A percentile compares a stretch with the other conserved stretches of the same genome.
phyloP scores from a whole-genome alignment of 1,140 invertebrate species.

The Ladona fulva region DNA sequence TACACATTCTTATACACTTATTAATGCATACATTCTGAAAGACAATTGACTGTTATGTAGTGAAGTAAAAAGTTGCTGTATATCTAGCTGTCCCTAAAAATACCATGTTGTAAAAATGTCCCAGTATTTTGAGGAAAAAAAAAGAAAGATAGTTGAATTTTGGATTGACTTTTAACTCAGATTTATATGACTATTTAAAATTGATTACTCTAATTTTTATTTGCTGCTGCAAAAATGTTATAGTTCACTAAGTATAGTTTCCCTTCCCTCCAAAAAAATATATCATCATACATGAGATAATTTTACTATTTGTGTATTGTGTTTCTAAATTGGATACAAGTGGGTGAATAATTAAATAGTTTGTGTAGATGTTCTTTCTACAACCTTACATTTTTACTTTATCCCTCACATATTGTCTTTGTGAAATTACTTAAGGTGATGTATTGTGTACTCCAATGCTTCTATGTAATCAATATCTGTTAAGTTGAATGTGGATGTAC shows the following conservation, averaged over 20 bases:
- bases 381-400: neutral
- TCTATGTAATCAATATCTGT: neutral
- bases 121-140: constrained; percentile 8
- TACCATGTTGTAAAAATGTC: neutral
- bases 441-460: neutral
- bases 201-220: constrained; percentile 1
- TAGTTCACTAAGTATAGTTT: neutral
- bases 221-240: neutral
- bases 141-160: neutral
- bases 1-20: constrained; percentile 10
- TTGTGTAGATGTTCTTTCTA: neutral
- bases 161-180: constrained; percentile 6
- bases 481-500: neutral
- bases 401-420: neutral
- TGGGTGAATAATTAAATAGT: neutral
- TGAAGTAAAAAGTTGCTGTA: constrained; percentile 3
- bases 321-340: neutral
- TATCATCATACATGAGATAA: neutral
- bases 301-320: neutral
- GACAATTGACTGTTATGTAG: constrained; percentile 9
- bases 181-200: constrained; percentile 6
- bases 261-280: neutral
- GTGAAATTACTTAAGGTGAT: neutral
- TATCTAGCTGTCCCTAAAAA: neutral
- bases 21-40: constrained; percentile 7